Percentiles rank a stretch among this genome's conserved stretches.
phyloP scores from a whole-genome alignment of 1,140 invertebrate genomes.

The Drosophila lowei region DNA sequence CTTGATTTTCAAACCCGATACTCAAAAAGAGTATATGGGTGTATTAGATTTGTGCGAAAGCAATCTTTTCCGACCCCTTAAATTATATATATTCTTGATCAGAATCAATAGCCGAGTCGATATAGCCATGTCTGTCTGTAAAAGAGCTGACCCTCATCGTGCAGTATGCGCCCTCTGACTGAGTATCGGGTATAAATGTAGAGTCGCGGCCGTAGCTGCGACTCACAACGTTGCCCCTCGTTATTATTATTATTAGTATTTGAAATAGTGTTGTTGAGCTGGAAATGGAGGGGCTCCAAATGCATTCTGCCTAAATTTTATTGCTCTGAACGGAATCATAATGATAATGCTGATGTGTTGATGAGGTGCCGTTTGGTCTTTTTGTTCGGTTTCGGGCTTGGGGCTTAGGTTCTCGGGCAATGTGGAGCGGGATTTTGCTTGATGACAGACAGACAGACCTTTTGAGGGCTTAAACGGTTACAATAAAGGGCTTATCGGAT shows the following conservation, averaged over 20 bases:
- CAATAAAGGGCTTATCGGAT: conserved; percentile 32
- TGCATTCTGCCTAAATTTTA: conserved; percentile 36
- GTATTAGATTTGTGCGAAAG: too few species aligned
- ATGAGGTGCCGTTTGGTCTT: conserved; percentile 76
- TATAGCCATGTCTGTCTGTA: too few species aligned
- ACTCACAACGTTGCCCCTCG: too few species aligned
- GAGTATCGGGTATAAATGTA: too few species aligned
- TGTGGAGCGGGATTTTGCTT: conserved; percentile 48
- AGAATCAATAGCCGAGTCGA: too few species aligned
- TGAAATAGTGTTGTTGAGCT: background rate
- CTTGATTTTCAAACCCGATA: too few species aligned
- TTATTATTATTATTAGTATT: conserved; percentile 47
- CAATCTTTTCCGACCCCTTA: too few species aligned
- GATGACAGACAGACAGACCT: conserved; percentile 20
- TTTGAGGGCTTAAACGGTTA: conserved; percentile 17
- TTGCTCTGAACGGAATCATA: conserved; percentile 53
- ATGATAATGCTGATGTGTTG: conserved; percentile 80
- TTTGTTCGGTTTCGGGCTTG: background rate
- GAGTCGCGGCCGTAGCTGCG: too few species aligned
- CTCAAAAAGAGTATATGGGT: too few species aligned
- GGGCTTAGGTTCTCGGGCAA: conserved; percentile 32
- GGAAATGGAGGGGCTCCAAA: background rate
- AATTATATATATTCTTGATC: too few species aligned
- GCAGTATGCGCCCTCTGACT: too few species aligned
- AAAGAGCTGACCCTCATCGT: too few species aligned